Conservation (phyloP, 2,888 invertebrate species). For the Plutella xylostella region DNA sequence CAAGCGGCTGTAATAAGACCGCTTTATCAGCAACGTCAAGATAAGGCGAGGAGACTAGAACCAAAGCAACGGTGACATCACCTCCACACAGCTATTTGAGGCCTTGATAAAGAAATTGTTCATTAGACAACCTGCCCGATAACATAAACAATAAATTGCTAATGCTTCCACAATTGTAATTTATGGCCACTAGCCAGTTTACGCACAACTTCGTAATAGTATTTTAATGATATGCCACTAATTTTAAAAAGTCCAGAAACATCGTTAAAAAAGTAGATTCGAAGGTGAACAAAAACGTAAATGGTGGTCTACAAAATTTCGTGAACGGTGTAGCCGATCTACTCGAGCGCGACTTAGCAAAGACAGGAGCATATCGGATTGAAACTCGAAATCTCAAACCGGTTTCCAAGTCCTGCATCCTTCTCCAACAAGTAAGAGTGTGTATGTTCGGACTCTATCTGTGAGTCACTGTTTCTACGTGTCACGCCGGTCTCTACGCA, state of each 20-base stretch:
- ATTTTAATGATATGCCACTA: no score
- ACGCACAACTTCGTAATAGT: no score
- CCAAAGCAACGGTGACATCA: conserved; percentile 60
- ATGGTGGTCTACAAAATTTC: no score
- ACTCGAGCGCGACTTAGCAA: conserved; percentile 53
- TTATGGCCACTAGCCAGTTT: no score
- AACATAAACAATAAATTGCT: conserved; percentile 37
- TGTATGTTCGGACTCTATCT: conserved; percentile 48
- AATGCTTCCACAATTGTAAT: conserved; percentile 41
- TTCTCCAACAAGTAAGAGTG: conserved; percentile 33
- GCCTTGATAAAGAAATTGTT: conserved; percentile 57
- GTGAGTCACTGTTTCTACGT: conserved; percentile 66
- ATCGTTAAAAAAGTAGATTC: no score
- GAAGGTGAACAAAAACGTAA: background rate
- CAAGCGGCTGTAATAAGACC: conserved; percentile 41
- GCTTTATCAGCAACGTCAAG: conserved; percentile 46
- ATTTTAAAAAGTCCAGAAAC: no score
- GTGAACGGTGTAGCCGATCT: conserved; percentile 34
- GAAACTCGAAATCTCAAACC: conserved; percentile 68
- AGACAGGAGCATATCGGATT: conserved; percentile 67
- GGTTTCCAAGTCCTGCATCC: conserved; percentile 52
- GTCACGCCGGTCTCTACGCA: conserved; percentile 59
- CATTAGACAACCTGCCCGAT: conserved; percentile 49
- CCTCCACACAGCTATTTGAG: conserved; percentile 32
- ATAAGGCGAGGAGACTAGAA: conserved; percentile 33